A percentile compares a stretch with the other conserved stretches of the same genome.
phyloP scores from a whole-genome alignment of 2,797 vertebrate genomes.

The Setipinna tenuifilis region DNA sequence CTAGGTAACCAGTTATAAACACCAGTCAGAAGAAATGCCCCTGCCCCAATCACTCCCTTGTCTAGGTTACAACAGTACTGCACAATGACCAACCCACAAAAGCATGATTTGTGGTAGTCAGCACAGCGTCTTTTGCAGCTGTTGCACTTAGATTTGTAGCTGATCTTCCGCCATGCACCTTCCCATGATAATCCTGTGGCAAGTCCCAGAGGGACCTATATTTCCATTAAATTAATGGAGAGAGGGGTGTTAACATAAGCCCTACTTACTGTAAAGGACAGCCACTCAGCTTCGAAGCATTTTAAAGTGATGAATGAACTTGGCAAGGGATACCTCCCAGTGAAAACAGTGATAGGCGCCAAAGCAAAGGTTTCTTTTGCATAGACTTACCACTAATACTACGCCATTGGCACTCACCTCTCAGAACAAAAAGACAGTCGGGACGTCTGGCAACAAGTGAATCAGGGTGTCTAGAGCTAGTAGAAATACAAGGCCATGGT shows the following conservation, averaged over 20 bases:
- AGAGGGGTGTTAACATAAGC: not conserved
- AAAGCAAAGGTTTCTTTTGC: not conserved
- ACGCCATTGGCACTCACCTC: too few relatives aligned
- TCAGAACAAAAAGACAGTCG: too few relatives aligned
- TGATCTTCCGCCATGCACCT: not conserved
- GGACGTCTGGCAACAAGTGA: not conserved
- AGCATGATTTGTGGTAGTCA: too few relatives aligned
- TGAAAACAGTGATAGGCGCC: not conserved
- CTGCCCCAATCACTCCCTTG: not conserved
- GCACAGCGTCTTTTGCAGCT: not conserved
- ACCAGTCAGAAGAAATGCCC: not conserved
- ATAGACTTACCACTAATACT: not conserved
- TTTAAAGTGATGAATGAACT: conserved; percentile 43
- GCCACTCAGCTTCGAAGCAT: conserved; percentile 26
- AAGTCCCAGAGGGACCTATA: not conserved
- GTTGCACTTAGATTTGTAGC: not conserved
- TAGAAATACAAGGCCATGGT: not conserved
- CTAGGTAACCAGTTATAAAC: not conserved
- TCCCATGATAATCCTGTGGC: not conserved
- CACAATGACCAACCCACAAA: not conserved
- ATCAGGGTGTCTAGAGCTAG: not conserved
- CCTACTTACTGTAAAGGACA: not conserved
- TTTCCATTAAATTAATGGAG: conserved; percentile 16
- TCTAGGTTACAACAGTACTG: not conserved
- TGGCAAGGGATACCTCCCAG: conserved; percentile 2